A percentile compares a stretch with the other conserved stretches of the same genome.
Conservation (phyloP, 2,888 invertebrate genomes). For the Diplazon laetatorius region DNA sequence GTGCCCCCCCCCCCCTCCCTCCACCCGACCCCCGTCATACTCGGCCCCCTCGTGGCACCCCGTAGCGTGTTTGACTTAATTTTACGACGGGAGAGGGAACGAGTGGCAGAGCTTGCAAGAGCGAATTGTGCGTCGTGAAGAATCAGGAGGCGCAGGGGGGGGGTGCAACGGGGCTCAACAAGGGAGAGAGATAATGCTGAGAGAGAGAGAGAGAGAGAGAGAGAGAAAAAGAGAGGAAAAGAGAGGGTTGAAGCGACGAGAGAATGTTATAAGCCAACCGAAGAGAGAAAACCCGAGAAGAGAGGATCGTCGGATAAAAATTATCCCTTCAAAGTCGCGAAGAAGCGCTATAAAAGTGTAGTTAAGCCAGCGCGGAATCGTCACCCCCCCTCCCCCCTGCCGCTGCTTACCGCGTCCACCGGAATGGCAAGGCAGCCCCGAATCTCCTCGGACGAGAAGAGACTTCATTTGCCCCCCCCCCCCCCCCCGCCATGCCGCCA, state of each 20-base stretch:
- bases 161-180: too few species aligned
- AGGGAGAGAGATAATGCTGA: too few species aligned
- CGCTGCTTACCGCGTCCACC: not conserved
- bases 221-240: conserved; percentile 5
- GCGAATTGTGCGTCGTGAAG: conserved; percentile 56
- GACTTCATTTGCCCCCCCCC: not conserved
- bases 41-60: too few species aligned
- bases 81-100: conserved; percentile 74
- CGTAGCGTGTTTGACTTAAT: conserved; percentile 80
- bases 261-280: conserved; percentile 61
- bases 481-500: not conserved
- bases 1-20: too few species aligned
- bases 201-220: conserved; percentile 22
- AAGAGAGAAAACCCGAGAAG: conserved; percentile 38
- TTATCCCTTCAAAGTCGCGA: conserved; percentile 77
- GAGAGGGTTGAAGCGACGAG: conserved; percentile 27
- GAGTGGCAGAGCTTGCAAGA: conserved; percentile 26
- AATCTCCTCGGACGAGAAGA: conserved; percentile 59
- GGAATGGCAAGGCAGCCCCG: conserved; percentile 12
- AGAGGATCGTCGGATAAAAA: conserved; percentile 76
- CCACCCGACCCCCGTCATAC: too few species aligned
- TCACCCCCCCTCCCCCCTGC: not conserved
- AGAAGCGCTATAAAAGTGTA: conserved; percentile 78
- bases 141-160: conserved; percentile 56
- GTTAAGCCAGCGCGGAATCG: conserved; percentile 72